Base-by-base conservation (phyloP, 1,140 invertebrate genomes). In the Hermatobates lingyangjiaoensis region DNA sequence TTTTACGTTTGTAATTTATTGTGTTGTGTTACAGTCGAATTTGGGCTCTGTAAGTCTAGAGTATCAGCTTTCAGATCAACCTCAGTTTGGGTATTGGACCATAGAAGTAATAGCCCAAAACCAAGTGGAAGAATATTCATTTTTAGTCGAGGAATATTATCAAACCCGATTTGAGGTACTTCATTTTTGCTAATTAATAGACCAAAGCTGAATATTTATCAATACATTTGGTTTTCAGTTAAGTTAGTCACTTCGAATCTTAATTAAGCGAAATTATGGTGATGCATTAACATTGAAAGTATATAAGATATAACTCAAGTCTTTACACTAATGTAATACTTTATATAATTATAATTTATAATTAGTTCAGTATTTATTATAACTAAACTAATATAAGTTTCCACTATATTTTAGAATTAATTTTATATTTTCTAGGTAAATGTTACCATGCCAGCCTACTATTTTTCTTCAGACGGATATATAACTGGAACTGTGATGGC, bases 111-210 rank as follows among this genome's bases (percentile, higher is more conserved):
- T 85, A 54, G 91, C 89, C 1, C 81, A 93, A 64, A 82, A 84
- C 26, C 84, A 91, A 66, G 68, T 85, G 40, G 85, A 91, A 64
- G 84, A 89, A 61, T 79, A 84, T 42, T 75, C 73, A 10, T 94
- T 95, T 65, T 63, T 77, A 2, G 88, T 96, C 0, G 88, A 95
- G 66, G 89, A 95, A 69, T 95, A 92, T 67, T 94, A 94, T 70
- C 88, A 92, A 64, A 87, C 84, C 0, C 70, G 86, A 53, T 90
- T 84, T 60, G 86, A 89, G 68, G 81, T 82, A 59, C n/a, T n/a
- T n/a, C n/a, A n/a, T n/a, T n/a, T n/a, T n/a, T n/a, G n/a, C n/a
- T n/a, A n/a, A n/a, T 59, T n/a, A n/a, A n/a, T n/a, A n/a, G n/a
- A n/a, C n/a, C n/a, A n/a, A n/a, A n/a, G n/a, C n/a, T n/a, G n/a